These are phyloP conservation scores for Phalacrocorax pelagicus DNA, from an alignment of 2,113 vertebrate genomes.

Conservation along the genomic window DNA sequence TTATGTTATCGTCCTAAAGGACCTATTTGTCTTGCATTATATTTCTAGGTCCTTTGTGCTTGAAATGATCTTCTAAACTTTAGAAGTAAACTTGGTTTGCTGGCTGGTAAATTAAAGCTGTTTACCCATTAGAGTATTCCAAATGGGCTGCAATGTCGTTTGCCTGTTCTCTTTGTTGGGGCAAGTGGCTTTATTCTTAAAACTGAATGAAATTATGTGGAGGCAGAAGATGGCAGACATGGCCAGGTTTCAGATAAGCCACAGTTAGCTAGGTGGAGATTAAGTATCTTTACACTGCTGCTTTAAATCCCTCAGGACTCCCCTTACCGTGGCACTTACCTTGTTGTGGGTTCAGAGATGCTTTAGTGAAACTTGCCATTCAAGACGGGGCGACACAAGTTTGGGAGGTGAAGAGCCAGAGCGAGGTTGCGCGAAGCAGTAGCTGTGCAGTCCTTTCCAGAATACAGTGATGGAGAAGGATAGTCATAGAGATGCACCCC, in stretches of 20 bases:
- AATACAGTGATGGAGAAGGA: background rate
- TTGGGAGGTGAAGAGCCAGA: background rate
- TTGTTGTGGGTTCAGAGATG: background rate
- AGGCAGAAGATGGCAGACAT: background rate
- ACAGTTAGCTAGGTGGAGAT: background rate
- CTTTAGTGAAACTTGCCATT: background rate
- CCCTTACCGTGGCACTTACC: background rate
- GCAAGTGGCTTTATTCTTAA: background rate
- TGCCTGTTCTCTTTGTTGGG: background rate
- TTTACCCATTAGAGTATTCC: background rate
- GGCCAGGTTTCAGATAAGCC: background rate
- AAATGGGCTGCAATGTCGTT: background rate
- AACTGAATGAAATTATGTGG: background rate
- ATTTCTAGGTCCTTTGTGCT: background rate
- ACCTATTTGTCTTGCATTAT: background rate
- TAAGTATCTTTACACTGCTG: background rate
- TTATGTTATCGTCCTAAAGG: background rate
- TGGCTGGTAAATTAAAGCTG: background rate
- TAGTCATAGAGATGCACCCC: background rate
- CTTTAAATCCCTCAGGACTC: background rate
- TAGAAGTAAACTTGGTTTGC: background rate
- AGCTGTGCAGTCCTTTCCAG: background rate
- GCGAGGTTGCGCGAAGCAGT: background rate
- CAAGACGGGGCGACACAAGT: fast-evolving
- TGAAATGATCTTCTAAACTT: background rate